Conservation (phyloP, 2,113 vertebrate species). For the Malurus elegans region DNA sequence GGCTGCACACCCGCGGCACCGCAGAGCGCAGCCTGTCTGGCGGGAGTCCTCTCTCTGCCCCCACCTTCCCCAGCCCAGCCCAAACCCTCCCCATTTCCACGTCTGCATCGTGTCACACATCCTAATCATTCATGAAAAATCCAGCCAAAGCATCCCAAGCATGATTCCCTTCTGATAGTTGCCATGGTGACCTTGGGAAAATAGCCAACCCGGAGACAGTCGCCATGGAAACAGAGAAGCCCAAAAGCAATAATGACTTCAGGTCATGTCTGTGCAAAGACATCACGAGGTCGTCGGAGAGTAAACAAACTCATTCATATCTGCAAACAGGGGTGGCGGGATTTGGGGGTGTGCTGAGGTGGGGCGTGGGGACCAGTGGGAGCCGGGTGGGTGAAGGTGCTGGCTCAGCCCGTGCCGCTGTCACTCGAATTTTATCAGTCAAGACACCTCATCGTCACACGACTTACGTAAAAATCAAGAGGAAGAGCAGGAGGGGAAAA, state of each 20-base stretch:
- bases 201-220: slow-evolving; percentile 78
- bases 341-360: neutral
- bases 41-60: neutral
- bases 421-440: neutral
- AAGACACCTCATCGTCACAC: slow-evolving; percentile 1
- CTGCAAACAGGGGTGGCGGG: neutral
- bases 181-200: slow-evolving; percentile 81
- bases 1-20: slow-evolving; percentile 3
- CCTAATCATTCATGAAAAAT: slow-evolving; percentile 82
- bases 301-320: slow-evolving; percentile 67
- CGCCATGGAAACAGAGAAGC: slow-evolving; percentile 79
- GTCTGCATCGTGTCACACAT: slow-evolving; percentile 78
- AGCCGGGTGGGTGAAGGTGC: neutral
- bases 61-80: neutral
- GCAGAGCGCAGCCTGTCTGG: slow-evolving; percentile 38
- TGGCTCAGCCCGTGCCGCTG: neutral
- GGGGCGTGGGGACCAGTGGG: neutral
- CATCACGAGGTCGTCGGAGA: slow-evolving; percentile 54
- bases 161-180: slow-evolving; percentile 82
- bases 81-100: slow-evolving; percentile 63
- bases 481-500: neutral
- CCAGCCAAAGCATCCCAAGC: slow-evolving; percentile 80
- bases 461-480: slow-evolving; percentile 20
- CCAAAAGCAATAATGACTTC: slow-evolving; percentile 74
- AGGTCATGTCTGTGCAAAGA: slow-evolving; percentile 70